Base-by-base conservation (phyloP, 1,140 invertebrate genomes). In the Pseudomyrmex gracilis region DNA sequence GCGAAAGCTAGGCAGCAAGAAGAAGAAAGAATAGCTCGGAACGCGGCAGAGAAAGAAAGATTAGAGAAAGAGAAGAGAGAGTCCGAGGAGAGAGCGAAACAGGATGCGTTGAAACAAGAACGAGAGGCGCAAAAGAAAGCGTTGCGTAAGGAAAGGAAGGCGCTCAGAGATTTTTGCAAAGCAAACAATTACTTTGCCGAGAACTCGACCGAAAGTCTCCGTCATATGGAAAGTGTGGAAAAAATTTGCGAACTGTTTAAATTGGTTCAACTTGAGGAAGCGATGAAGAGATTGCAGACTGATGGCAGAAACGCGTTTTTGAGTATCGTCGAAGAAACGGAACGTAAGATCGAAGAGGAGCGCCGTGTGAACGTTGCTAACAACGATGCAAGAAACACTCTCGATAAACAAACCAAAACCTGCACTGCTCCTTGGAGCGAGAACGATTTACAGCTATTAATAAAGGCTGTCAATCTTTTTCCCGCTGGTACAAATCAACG, bases 381-480 rank as follows among this genome's bases (percentile, higher is more conserved):
- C 13, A 90, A 84, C 2, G 91, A 93, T 60, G 70, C 92, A 74
- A 90, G 90, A 85, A 90, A 93, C 73, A 91, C 87, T 13, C 63
- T 87, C 10, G 91, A 94, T 13, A 94, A 93, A 45, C 87, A 93
- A n/a, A 92, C 92, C 0, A 95, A 95, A 77, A 93, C 93, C 47
- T 90, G 94, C 5, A 93, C 96, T 9, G 94, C 96, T 2, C 92
- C 92, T 8, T 99, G 99, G 99, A 96, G 95, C 20, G 95, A 96
- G 68, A 95, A 96, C 73, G 98, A 99, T 89, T 94, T 98, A 0
- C 97, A 98, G 88, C 93, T 99, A 17, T 95, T 99, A 1, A 98
- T 99, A 20, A 99, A 99, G 93, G 98, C 98, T 51, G 98, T 99
- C 0, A 99, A 99, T 95, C 92, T 99, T 2, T 99, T 99, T 93